Evolutionary conservation across 2,888 invertebrate species (phyloP).

Genomic region (Anthophora plumipes): DNA sequence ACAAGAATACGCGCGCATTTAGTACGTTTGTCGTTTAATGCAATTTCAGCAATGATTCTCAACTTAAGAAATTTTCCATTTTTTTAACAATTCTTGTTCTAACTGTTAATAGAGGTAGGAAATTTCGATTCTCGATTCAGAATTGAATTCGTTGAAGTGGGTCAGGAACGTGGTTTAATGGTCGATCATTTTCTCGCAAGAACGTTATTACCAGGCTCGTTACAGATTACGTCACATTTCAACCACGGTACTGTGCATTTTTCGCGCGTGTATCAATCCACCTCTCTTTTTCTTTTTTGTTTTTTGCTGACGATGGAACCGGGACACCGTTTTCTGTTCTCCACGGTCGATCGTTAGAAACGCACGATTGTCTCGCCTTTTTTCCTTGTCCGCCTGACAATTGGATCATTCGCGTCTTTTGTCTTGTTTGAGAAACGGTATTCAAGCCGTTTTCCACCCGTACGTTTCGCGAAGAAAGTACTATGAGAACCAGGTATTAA

Average conservation of each 20-base stretch:
- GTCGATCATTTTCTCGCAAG: constrained; percentile 37
- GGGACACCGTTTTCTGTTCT: neutral
- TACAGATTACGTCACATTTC: constrained; percentile 50
- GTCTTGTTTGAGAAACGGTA: neutral
- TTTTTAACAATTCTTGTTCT: too few species aligned
- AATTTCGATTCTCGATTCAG: neutral
- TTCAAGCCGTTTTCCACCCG: too few species aligned
- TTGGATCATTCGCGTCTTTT: neutral
- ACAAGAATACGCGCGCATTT: too few species aligned
- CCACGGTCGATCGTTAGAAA: constrained; percentile 14
- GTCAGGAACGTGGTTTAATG: constrained; percentile 43
- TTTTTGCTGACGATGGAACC: neutral
- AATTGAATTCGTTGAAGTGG: constrained; percentile 33
- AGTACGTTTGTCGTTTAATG: too few species aligned
- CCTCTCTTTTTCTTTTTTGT: neutral
- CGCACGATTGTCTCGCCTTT: constrained; percentile 10
- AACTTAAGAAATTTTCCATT: too few species aligned
- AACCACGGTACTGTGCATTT: constrained; percentile 33
- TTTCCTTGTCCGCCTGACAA: neutral
- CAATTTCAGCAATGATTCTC: too few species aligned
- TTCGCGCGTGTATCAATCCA: constrained; percentile 9
- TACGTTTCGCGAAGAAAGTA: neutral
- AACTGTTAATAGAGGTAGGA: too few species aligned
- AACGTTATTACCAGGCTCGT: constrained; percentile 53
- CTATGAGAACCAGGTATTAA: neutral